These are phyloP conservation scores for Lophura nycthemera DNA, from an alignment of 2,113 vertebrate genomes.

Conservation along the genomic window DNA sequence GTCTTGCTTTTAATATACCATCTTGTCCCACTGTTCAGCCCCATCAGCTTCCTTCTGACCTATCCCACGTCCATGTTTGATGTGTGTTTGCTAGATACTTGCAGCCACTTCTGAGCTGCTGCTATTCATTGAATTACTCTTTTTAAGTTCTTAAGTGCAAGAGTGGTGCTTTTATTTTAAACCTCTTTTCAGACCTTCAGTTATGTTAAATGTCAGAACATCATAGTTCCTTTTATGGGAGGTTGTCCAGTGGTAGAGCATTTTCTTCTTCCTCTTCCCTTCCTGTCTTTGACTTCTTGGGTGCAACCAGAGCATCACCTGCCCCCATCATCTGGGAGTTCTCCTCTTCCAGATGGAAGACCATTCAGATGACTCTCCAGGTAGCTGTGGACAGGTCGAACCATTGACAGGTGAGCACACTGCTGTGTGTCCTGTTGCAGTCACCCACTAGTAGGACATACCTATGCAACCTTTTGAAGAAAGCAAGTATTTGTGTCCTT, in stretches of 20 bases:
- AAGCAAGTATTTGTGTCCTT: background rate
- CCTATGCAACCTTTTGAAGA: background rate
- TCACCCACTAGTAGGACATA: background rate
- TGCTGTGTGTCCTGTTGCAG: background rate
- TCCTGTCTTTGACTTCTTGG: background rate
- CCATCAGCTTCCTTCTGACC: background rate
- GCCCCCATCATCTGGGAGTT: background rate
- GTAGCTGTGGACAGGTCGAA: background rate
- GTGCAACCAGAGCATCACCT: background rate
- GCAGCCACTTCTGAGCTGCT: background rate
- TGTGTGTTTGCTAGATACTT: background rate
- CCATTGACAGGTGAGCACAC: background rate
- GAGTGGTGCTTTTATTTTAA: background rate
- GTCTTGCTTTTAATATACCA: background rate
- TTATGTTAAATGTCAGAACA: background rate
- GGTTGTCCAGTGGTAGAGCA: background rate
- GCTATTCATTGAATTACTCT: background rate
- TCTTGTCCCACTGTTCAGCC: background rate
- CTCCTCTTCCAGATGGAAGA: no score
- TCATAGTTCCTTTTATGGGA: background rate
- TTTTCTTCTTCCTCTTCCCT: background rate
- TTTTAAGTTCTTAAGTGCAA: background rate
- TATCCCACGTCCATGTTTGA: rapidly evolving
- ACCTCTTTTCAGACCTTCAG: background rate
- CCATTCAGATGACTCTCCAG: background rate